Base-by-base conservation (phyloP, 2,797 vertebrate species). In the Bucorvus abyssinicus region DNA sequence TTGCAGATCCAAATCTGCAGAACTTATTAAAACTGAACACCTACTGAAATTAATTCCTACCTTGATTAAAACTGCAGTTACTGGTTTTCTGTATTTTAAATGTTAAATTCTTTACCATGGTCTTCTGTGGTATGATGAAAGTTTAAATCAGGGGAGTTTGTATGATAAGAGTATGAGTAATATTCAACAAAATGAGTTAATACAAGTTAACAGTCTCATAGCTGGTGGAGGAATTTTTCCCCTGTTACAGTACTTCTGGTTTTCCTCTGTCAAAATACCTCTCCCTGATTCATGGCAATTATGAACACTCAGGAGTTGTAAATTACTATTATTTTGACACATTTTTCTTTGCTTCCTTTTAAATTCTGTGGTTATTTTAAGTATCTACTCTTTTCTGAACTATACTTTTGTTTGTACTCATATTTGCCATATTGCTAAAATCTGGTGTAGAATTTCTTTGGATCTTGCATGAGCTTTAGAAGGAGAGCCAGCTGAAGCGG, bases 201-300 rank as follows among this genome's bases (percentile, higher is more conserved):
- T 84, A 14, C 14, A 69, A 60, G 13, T 61, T 65, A 81, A 64
- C 8, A 68, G 24, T 52, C 26, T 74, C 18, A 45, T 23, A 84
- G 56, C 26, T 68, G 47, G 32, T 47, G 14, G 19, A 78, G 47
- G 53, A 63, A 65, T 86, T 87, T 73, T 80, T 67, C 24, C 56
- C 24, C 32, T 32, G 15, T 89, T 92, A 57, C 13, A 61, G 14
- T 81, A 78, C 49, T 69, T 89, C 38, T 67, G 23, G 15, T 50
- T 85, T 87, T 84, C 63, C 86, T 86, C 47, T 95, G 69, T 82
- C 84, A 93, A 86, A 93, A 90, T 73, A 65, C 29, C 14, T 92
- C 7, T 60, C 40, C 82, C 34, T 80, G 53, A 77, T 75, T 93
- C 87, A 57, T n/a, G 50, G 73, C 56, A 47, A 73, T 78, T 95